Evolutionary conservation across 2,888 invertebrate species (phyloP), one percentile per base, ranked within the genome.

Genomic region (Asteroscopus sphinx): DNA sequence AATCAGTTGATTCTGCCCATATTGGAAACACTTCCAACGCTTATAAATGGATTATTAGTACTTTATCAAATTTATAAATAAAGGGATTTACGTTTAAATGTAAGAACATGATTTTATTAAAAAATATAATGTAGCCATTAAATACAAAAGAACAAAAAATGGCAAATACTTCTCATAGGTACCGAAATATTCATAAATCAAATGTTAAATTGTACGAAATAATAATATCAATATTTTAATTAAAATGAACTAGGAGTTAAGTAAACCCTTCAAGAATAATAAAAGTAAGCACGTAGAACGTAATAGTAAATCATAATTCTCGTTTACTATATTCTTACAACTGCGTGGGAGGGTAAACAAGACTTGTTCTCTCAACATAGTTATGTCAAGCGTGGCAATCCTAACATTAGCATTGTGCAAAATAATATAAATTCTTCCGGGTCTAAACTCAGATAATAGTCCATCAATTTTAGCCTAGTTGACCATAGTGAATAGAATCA

Each of bases 271-370:
- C 13, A 6, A 35, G 21, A 1, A 36, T 26, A 36, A 3, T 47
- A 1, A 39, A 15, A 13, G 15, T 8, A 33, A 13, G 15, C 11
- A 33, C 7, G 11, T 28, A 6, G 7, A 33, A 21, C 21, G 5
- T 41, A 4, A 21, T 32, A 32, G 33, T 53, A 39, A 30, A 39
- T 39, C 0, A 12, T 9, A 25, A 11, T 11, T 46, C 25, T 37
- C 47, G 33, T 62, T 47, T 52, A 68, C 63, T 48, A 57, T 33
- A 30, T 12, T 30, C 46, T 57, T 68, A 62, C 54, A 55, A 69
- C 37, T 60, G 54, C 65, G 69, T 69, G 65, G 70, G 69, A 37
- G 17, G 60, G 67, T 65, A 65, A 65, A 65, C 67, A 61, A 45
- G 11, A n/a, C 17, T 3, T 28, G 42, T 51, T 42, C 41, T 42